Evolutionary conservation across 2,888 invertebrate species (phyloP).

Genomic region (Litoditis marina): DNA sequence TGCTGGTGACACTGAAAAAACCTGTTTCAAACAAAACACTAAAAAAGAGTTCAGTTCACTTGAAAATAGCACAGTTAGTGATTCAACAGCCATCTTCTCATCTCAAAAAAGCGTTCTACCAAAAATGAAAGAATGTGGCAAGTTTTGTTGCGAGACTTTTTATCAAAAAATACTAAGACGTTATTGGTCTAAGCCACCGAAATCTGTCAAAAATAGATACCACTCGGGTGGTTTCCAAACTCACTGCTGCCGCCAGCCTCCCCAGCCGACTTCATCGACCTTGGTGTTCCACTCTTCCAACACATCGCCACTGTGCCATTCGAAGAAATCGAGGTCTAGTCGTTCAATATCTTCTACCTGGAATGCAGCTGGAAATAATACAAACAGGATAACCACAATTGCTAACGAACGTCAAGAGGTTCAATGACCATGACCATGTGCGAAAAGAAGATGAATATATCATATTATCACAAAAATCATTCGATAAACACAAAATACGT

Average conservation of each 20-base stretch:
- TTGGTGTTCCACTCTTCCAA: slow-evolving; percentile 52
- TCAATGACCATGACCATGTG: no score
- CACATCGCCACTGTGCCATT: slow-evolving; percentile 59
- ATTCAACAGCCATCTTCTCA: no score
- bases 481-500: slow-evolving; percentile 53
- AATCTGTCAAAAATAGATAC: background rate
- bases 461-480: no score
- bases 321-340: slow-evolving; percentile 60
- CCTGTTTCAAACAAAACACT: background rate
- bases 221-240: slow-evolving; percentile 2
- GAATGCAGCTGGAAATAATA: background rate
- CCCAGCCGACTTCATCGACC: slow-evolving; percentile 49
- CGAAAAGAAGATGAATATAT: no score
- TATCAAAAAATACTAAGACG: background rate
- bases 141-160: background rate
- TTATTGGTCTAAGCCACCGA: no score
- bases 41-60: no score
- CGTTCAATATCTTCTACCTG: slow-evolving; percentile 78
- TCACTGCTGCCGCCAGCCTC: slow-evolving; percentile 47
- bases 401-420: no score
- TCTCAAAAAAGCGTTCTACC: no score
- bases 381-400: background rate
- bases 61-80: no score
- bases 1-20: slow-evolving; percentile 45
- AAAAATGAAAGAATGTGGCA: background rate